Evolutionary conservation across 2,888 invertebrate genomes (phyloP), one percentile per base, ranked within the genome.

Genomic region (Leucophenga maculata): DNA sequence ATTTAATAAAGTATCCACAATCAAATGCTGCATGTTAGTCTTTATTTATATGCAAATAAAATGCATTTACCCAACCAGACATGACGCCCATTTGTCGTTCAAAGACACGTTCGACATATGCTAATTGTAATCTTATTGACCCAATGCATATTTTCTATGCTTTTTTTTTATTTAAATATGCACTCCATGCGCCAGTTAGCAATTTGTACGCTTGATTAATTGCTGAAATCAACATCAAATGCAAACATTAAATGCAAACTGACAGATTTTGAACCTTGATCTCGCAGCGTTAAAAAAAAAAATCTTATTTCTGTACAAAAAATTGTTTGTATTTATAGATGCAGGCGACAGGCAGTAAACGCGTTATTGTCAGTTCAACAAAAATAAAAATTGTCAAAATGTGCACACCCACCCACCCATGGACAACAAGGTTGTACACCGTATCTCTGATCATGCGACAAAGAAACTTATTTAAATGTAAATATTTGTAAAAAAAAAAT

Each of bases 401-500:
- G 44, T 39, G 39, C 60, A 60, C 60, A 60, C 60, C 39, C 20
- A 60, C 60, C 39, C 20, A 32, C 18, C 32, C 11, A 18, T 39
- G 60, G 39, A 39, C 60, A 60, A 60, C 60, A 60, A 60, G 60
- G 60, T 39, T 39, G 20, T 39, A 14, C 11, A 20, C 22, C 22
- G 6, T 22, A 20, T 54, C 54, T 55, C 9, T 22, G 18, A 22
- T 6, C 22, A 55, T 26, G 55, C 22, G 26, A 22, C 20, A 55
- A 55, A 55, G 55, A 74, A 70, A 39, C 39, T 39, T 39, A 71
- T 65, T 71, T 52, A 66, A 68, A 66, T 69, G 54, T 73, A 52
- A 52, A 69, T 68, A 68, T 69, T 71, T 70, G 70, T 64, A 52
- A 16, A 65, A n/a, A n/a, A n/a, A n/a, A n/a, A n/a, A n/a, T n/a